Evolutionary conservation across 2,113 vertebrate species (phyloP).

Genomic region (Platysteira castanea): DNA sequence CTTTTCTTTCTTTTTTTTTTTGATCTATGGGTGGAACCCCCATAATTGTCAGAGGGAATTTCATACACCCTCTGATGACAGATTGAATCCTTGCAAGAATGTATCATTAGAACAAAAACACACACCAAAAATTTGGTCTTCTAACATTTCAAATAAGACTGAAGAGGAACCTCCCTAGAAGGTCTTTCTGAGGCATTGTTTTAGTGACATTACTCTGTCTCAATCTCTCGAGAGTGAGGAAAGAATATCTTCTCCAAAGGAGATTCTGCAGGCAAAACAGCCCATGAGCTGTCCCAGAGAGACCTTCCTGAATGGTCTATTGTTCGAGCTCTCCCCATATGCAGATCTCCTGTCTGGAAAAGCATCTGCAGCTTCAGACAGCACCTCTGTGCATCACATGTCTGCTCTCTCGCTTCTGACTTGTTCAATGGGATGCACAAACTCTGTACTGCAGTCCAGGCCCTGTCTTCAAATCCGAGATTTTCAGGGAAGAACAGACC

Average conservation of each 20-base stretch:
- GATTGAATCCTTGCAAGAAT: conserved; percentile 33
- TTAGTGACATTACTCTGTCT: conserved; percentile 29
- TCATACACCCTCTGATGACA: conserved; percentile 16
- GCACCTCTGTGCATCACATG: background rate
- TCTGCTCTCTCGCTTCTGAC: background rate
- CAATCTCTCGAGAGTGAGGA: conserved; percentile 6
- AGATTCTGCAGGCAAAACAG: conserved; percentile 7
- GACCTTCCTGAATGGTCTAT: conserved; percentile 29
- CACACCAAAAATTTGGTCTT: background rate
- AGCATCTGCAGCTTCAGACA: conserved; percentile 16
- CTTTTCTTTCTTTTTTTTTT: background rate
- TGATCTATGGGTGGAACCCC: conserved; percentile 38
- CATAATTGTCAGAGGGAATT: conserved; percentile 21
- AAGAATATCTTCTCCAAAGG: conserved; percentile 60
- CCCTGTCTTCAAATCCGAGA: background rate
- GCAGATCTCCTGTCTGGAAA: conserved; percentile 57
- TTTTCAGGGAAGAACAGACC: background rate
- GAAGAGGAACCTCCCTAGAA: conserved; percentile 24
- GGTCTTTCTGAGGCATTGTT: conserved; percentile 48
- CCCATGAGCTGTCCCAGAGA: background rate
- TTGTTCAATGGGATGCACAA: background rate
- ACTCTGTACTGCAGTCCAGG: background rate
- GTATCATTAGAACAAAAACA: conserved; percentile 4
- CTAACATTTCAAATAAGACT: conserved; percentile 24
- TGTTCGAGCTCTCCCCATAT: conserved; percentile 13